Conservation (phyloP, 1,140 invertebrate species). For the Euschistus heros region DNA sequence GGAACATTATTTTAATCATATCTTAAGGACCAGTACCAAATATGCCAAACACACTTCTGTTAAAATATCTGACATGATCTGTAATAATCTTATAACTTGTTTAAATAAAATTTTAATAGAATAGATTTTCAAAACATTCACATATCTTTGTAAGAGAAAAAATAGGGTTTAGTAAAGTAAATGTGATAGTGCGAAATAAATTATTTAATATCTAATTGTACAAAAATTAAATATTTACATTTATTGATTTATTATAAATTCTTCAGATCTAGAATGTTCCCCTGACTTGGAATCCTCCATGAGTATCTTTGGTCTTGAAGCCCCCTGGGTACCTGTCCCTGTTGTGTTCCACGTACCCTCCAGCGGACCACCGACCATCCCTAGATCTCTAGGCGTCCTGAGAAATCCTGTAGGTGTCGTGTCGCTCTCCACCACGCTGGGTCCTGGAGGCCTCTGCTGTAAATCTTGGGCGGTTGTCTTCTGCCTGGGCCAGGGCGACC, state of each 20-base stretch:
- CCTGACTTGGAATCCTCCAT: conserved; percentile 10
- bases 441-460: background rate
- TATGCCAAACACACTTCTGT: too few relatives aligned
- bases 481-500: background rate
- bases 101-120: too few relatives aligned
- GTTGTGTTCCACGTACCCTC: conserved; percentile 19
- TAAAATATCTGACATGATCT: too few relatives aligned
- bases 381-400: conserved; percentile 14
- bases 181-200: too few relatives aligned
- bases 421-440: background rate
- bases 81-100: too few relatives aligned
- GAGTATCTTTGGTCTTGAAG: background rate
- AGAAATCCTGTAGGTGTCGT: background rate
- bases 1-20: too few relatives aligned
- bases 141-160: too few relatives aligned
- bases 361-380: conserved; percentile 5
- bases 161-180: too few relatives aligned
- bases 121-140: too few relatives aligned
- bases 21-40: too few relatives aligned
- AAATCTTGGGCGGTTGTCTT: background rate
- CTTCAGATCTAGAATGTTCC: conserved; percentile 3
- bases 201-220: too few relatives aligned
- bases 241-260: background rate
- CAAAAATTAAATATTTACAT: too few relatives aligned
- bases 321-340: conserved; percentile 5